These are phyloP conservation scores for Perca schrenkii DNA, from an alignment of 2,113 vertebrate species.

Conservation along the genomic window DNA sequence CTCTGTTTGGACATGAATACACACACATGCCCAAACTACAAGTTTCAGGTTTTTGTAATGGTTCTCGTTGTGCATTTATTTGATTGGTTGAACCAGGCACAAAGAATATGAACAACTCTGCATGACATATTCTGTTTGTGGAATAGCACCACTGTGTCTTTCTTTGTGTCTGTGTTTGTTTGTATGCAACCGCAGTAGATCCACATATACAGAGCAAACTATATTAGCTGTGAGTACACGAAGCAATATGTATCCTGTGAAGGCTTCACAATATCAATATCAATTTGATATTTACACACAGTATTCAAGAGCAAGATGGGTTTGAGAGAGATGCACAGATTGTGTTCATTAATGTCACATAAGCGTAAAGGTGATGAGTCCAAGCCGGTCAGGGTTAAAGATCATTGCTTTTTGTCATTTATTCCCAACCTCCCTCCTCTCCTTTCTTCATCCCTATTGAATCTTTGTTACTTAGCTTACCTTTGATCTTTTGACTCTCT, in stretches of 20 bases:
- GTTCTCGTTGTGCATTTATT: conserved; percentile 12
- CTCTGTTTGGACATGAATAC: neutral
- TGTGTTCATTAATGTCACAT: conserved; percentile 38
- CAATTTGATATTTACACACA: conserved; percentile 1
- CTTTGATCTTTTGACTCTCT: conserved; percentile 55
- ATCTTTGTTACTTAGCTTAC: conserved; percentile 50
- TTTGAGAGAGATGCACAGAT: conserved; percentile 9
- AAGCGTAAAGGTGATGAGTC: conserved; percentile 40
- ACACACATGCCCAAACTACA: conserved; percentile 59
- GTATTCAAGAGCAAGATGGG: neutral
- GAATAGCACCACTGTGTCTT: conserved; percentile 1
- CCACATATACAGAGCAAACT: conserved; percentile 27
- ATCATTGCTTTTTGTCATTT: conserved; percentile 24
- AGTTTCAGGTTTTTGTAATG: conserved; percentile 54
- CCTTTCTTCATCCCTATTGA: conserved; percentile 32
- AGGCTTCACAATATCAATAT: conserved; percentile 4
- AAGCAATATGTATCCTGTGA: conserved; percentile 40
- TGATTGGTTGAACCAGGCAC: conserved; percentile 27
- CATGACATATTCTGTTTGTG: conserved; percentile 51
- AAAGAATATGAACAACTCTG: conserved; percentile 37
- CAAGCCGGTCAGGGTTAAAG: conserved; percentile 55
- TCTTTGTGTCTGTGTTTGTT: conserved; percentile 11
- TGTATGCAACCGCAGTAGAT: conserved; percentile 6
- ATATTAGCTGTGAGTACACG: conserved; percentile 53
- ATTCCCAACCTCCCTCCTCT: conserved; percentile 7